Conservation (phyloP, 2,797 vertebrate genomes). For the Hozukius guyotensis region DNA sequence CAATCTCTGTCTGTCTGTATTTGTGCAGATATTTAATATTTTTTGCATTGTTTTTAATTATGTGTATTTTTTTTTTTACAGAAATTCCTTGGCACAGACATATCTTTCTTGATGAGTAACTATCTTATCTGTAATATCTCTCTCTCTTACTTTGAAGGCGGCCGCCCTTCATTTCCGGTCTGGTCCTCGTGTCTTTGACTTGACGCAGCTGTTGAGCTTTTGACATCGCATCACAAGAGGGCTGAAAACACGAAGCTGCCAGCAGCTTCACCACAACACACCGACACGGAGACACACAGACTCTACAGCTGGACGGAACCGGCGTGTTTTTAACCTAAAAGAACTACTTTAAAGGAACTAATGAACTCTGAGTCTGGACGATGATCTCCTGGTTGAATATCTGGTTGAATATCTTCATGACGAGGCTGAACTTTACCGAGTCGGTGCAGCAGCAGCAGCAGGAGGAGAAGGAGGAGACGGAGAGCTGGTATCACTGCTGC, state of each 20-base stretch:
- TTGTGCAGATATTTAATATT: no score
- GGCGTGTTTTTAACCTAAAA: neutral
- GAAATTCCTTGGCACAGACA: neutral
- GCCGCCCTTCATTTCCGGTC: slow-evolving; percentile 30
- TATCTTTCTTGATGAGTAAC: neutral
- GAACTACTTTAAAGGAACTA: neutral
- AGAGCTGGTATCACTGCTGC: neutral
- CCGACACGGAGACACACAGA: neutral
- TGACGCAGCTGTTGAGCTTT: neutral
- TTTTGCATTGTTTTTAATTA: no score
- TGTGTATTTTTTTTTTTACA: no score
- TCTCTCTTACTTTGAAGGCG: slow-evolving; percentile 17
- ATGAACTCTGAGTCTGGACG: neutral
- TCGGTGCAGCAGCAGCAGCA: neutral
- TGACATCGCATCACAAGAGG: neutral
- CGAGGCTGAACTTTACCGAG: slow-evolving; percentile 31
- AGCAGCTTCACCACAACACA: no score
- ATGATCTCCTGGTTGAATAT: neutral
- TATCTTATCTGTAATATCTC: neutral
- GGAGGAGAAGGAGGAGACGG: no score
- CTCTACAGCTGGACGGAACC: neutral
- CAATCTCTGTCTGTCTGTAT: no score
- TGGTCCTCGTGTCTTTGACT: neutral
- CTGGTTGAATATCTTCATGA: neutral
- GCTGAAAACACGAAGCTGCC: no score